Evolutionary conservation across 2,113 vertebrate genomes (phyloP), one percentile per base, ranked within the genome.

Genomic region (Tyto alba): DNA sequence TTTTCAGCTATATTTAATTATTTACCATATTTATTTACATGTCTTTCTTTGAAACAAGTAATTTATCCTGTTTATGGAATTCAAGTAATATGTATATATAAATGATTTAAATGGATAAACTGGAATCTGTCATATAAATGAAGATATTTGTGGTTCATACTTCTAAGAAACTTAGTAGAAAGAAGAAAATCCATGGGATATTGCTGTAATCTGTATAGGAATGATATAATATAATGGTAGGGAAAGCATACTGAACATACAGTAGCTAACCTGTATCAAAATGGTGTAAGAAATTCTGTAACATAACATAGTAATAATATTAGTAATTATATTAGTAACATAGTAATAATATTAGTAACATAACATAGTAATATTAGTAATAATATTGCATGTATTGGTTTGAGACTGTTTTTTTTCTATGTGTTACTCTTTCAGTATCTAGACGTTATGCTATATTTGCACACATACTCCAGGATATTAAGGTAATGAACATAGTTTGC

Each of bases 271-370:
- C 1, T 19, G 3, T 71, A 45, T 57, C 8, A 74, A 74, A 84
- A 81, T 25, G 3, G 7, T 3, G 4, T 47, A 38, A 75, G 26
- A 74, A 63, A 55, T 90, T 57, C 27, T 30, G 9, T 57, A 36
- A 13, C 11, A 2, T 13, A 36, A 2, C 20, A 38, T 47, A 14
- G 2, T 63, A n/a, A n/a, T n/a, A n/a, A n/a, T n/a, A n/a, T n/a
- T n/a, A n/a, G n/a, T n/a, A n/a, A n/a, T n/a, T n/a, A n/a, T n/a
- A n/a, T n/a, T n/a, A n/a, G n/a, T n/a, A n/a, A n/a, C n/a, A n/a
- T n/a, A n/a, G n/a, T n/a, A n/a, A n/a, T n/a, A n/a, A n/a, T n/a
- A n/a, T n/a, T n/a, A n/a, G n/a, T n/a, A n/a, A n/a, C n/a, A n/a
- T n/a, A n/a, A n/a, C n/a, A n/a, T n/a, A n/a, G n/a, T n/a, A n/a